A percentile compares a stretch with the other conserved stretches of the same genome.
Evolutionary conservation across 2,113 vertebrate species (phyloP).

Genomic region (Dermatemys mawii): DNA sequence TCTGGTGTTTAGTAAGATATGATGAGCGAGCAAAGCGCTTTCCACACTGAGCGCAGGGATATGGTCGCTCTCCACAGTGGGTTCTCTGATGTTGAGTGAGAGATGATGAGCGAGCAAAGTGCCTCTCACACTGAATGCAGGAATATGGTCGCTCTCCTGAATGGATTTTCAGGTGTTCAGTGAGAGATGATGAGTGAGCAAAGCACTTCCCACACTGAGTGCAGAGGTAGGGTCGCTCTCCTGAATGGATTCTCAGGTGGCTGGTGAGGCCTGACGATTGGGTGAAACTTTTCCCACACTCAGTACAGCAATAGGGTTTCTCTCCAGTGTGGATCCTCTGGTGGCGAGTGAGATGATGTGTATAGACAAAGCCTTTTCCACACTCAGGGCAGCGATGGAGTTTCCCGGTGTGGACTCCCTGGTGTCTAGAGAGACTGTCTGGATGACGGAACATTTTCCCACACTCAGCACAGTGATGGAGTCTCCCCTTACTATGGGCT

Average conservation of each 20-base stretch:
- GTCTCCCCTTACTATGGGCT: background rate
- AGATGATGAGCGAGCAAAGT: background rate
- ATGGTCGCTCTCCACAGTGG: background rate
- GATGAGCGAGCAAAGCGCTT: background rate
- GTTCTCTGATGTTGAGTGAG: background rate
- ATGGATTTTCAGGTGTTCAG: background rate
- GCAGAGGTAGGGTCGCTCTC: conserved; percentile 52
- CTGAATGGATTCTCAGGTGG: conserved; percentile 71
- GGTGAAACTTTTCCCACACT: conserved; percentile 73
- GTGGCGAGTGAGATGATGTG: conserved; percentile 59
- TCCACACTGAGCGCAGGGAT: background rate
- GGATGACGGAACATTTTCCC: conserved; percentile 74
- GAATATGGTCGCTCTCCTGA: background rate
- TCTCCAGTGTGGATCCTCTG: conserved; percentile 73
- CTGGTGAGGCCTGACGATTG: conserved; percentile 69
- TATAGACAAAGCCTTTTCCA: conserved; percentile 62
- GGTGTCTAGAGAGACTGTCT: conserved; percentile 70
- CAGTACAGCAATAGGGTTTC: conserved; percentile 68
- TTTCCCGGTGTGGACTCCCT: conserved; percentile 70
- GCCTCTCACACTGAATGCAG: background rate
- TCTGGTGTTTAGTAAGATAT: background rate
- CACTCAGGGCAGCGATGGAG: conserved; percentile 68
- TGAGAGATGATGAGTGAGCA: background rate
- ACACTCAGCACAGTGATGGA: background rate
- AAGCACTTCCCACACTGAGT: conserved; percentile 35